Conservation (phyloP, 1,140 invertebrate genomes). For the Solenopsis invicta region DNA sequence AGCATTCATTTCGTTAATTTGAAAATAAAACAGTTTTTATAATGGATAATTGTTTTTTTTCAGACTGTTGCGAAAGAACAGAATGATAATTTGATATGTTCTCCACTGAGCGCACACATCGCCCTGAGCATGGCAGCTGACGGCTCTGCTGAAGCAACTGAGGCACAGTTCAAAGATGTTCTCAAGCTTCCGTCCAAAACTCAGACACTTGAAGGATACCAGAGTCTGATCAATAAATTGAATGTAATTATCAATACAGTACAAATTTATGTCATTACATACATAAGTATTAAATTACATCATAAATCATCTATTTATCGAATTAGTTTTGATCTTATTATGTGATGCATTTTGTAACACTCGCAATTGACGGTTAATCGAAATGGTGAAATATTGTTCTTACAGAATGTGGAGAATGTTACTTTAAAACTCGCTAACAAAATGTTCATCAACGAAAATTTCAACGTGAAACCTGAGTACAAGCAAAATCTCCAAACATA, state of each 20-base stretch:
- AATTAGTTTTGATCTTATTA: not conserved
- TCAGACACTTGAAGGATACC: slow-evolving; percentile 68
- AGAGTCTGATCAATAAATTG: slow-evolving; percentile 73
- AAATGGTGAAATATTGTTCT: slow-evolving; percentile 5
- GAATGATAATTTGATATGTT: slow-evolving; percentile 77
- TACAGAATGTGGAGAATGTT: slow-evolving; percentile 78
- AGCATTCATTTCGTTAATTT: not conserved
- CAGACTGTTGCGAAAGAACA: slow-evolving; percentile 68
- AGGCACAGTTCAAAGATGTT: slow-evolving; percentile 71
- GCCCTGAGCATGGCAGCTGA: slow-evolving; percentile 80
- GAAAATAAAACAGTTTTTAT: not conserved
- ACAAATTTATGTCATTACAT: no score
- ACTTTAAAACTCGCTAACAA: slow-evolving; percentile 81
- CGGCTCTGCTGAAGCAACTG: slow-evolving; percentile 80
- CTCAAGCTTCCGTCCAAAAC: slow-evolving; percentile 75
- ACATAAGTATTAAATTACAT: slow-evolving; percentile 49
- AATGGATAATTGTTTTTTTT: slow-evolving; percentile 5
- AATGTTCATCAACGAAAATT: slow-evolving; percentile 71
- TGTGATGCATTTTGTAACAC: not conserved
- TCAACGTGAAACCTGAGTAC: slow-evolving; percentile 73
- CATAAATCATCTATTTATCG: not conserved
- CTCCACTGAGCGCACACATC: slow-evolving; percentile 78
- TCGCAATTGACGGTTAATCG: not conserved
- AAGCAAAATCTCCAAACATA: slow-evolving; percentile 61
- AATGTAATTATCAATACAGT: slow-evolving; percentile 74